Base-by-base conservation (phyloP, 2,797 vertebrate species). In the Helostoma temminkii region DNA sequence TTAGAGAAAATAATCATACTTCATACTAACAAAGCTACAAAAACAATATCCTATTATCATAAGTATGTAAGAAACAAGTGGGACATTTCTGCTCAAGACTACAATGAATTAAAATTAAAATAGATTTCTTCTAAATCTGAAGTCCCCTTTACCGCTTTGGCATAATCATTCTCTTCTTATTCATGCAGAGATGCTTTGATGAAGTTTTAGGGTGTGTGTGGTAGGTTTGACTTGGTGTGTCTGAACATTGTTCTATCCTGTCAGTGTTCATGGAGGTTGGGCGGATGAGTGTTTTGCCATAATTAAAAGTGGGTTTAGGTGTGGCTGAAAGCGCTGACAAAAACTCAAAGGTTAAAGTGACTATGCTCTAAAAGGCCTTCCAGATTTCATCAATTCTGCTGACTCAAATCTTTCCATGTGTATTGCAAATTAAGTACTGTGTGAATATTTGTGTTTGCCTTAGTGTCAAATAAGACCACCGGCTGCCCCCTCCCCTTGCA, bases 341-440 rank as follows among this genome's bases (percentile, higher is more conserved):
- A 83, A 74, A 85, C 74, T 54, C 57, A 87, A 88, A 85, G 81
- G 80, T 88, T 72, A 89, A 90, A 91, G 86, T 74, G 58, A 55
- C 67, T 73, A 46, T 15, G 19, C 63, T 78, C 55, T 37, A 63
- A 75, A 68, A 62, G 62, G 57, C 48, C 79, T 76, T 81, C 9
- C 59, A 71, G 80, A 89, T 80, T 79, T 69, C 63, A 50, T 58
- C 62, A 26, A 46, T 76, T 71, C 37, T 50, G 52, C 48, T 65
- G 30, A 71, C 55, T 36, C 48, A 21, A 60, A 42, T 9, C 19
- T 78, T 71, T 82, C 50, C 53, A n/a, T n/a, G n/a, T n/a, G n/a
- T n/a, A n/a, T n/a, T n/a, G n/a, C n/a, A n/a, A n/a, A n/a, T n/a
- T n/a, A n/a, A n/a, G n/a, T n/a, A n/a, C n/a, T n/a, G n/a, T n/a